phyloP scores from a whole-genome alignment of 2,888 invertebrate genomes.

The Poecilobothrus nobilitatus region DNA sequence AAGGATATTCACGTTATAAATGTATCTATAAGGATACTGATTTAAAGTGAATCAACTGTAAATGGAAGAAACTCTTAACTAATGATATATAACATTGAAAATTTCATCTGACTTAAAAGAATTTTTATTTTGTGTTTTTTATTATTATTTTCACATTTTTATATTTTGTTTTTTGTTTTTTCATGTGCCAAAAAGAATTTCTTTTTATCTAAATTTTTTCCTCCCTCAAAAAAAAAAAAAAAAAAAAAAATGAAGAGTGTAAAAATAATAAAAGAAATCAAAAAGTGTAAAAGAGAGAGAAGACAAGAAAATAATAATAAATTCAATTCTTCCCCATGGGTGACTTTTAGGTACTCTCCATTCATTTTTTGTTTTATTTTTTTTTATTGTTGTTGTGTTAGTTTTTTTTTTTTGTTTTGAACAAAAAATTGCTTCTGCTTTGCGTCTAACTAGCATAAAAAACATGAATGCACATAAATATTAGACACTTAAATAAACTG shows the following conservation, averaged over 20 bases:
- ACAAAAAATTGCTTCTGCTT: too few relatives aligned
- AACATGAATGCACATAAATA: too few relatives aligned
- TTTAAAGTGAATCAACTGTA: conserved; percentile 4
- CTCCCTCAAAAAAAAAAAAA: background rate
- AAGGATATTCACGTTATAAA: too few relatives aligned
- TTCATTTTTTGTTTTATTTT: too few relatives aligned
- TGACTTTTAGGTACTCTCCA: background rate
- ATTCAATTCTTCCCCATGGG: background rate
- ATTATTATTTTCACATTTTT: background rate
- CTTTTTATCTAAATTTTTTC: background rate
- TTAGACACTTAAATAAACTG: too few relatives aligned
- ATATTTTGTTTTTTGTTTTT: background rate
- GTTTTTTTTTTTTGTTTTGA: too few relatives aligned
- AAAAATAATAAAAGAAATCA: background rate
- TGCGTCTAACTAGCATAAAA: too few relatives aligned
- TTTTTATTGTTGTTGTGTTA: too few relatives aligned
- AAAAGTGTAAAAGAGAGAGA: background rate
- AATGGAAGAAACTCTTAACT: background rate
- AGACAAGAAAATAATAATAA: background rate
- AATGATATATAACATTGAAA: background rate
- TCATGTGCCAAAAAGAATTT: background rate
- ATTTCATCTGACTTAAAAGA: conserved; percentile 1
- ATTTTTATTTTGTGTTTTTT: background rate
- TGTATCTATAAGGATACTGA: background rate
- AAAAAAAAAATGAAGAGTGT: background rate